These are phyloP conservation scores for Lysiphlebus fabarum DNA, from an alignment of 1,140 invertebrate genomes.

Conservation along the genomic window DNA sequence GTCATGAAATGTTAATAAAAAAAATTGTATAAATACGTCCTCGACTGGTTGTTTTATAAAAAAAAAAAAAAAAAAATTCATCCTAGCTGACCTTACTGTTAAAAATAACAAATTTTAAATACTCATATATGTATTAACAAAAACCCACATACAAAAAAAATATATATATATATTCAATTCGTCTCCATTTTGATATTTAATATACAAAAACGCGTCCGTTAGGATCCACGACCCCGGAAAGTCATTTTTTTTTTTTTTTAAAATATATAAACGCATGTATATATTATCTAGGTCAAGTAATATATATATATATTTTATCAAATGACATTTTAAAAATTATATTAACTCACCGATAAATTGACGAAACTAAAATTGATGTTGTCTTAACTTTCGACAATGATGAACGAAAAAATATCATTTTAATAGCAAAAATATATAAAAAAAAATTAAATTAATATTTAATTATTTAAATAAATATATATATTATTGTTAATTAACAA, in stretches of 20 bases:
- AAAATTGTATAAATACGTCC: conserved; percentile 33
- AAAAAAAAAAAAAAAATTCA: no score
- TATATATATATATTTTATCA: neutral
- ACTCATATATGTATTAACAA: neutral
- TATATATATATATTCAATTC: neutral
- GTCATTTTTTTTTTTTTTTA: no score
- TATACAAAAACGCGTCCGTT: conserved; percentile 1
- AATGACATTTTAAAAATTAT: neutral
- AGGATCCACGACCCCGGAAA: conserved; percentile 9
- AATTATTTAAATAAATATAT: no score
- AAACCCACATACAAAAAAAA: conserved; percentile 9
- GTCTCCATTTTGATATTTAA: no score
- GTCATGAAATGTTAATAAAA: neutral
- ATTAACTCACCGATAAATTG: conserved; percentile 21
- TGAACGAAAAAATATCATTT: conserved; percentile 13
- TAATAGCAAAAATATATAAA: no score
- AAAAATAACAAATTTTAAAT: conserved; percentile 47
- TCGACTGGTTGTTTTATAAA: conserved; percentile 45
- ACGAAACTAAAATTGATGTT: conserved; percentile 2
- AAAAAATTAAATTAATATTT: no score
- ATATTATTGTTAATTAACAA: no score
- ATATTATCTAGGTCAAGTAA: neutral
- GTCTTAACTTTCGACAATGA: conserved; percentile 8
- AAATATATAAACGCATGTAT: no score
- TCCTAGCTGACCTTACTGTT: conserved; percentile 49